Conservation (phyloP, 2,888 invertebrate species). For the Brachypterus glaber region DNA sequence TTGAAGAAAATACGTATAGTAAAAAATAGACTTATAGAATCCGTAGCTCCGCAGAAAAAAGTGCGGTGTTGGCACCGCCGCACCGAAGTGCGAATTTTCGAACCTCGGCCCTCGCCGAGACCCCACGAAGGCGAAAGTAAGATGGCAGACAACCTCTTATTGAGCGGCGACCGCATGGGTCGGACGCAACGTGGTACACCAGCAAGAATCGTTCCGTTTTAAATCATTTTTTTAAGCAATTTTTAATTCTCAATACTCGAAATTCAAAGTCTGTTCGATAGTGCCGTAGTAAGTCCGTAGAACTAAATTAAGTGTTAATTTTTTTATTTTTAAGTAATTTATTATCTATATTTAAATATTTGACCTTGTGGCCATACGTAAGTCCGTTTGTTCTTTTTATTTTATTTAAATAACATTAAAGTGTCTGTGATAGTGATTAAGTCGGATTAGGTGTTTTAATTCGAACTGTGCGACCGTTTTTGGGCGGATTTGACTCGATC, state of each 20-base stretch:
- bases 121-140: conserved; percentile 28
- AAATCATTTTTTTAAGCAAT: conserved; percentile 15
- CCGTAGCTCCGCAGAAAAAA: too few species aligned
- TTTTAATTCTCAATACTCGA: conserved; percentile 17
- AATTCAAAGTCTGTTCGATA: too few species aligned
- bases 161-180: conserved; percentile 44
- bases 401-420: conserved; percentile 6
- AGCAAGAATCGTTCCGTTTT: conserved; percentile 16
- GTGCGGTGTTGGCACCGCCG: too few species aligned
- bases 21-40: too few species aligned
- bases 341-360: too few species aligned
- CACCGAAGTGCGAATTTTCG: background rate
- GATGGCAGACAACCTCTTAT: conserved; percentile 37
- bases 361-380: conserved; percentile 31
- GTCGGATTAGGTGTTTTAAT: conserved; percentile 5
- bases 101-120: conserved; percentile 15
- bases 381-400: conserved; percentile 1
- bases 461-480: conserved; percentile 9
- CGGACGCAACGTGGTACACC: conserved; percentile 39
- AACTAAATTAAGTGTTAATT: conserved; percentile 12
- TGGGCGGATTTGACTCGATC: too few species aligned
- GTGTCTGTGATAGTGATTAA: conserved; percentile 17
- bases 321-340: too few species aligned
- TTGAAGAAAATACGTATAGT: too few species aligned
- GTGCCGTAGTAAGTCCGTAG: too few species aligned